These are phyloP conservation scores for Apodemus speciosus DNA, from an alignment of 2,113 vertebrate genomes.

Conservation along the genomic window DNA sequence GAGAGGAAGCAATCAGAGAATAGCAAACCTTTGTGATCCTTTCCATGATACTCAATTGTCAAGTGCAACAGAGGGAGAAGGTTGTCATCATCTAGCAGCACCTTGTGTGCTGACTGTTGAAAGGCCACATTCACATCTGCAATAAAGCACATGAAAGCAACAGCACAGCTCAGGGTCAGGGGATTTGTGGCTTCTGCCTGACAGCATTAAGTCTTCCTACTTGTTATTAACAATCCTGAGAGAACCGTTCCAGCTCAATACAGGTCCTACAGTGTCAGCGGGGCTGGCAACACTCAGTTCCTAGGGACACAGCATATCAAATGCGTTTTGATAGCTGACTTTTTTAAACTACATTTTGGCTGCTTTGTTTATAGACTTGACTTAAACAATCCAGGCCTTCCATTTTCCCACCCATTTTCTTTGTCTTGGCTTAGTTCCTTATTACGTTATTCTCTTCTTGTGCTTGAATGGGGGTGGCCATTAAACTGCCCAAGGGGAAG, in stretches of 20 bases:
- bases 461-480: background rate
- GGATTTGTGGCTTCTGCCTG: background rate
- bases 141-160: background rate
- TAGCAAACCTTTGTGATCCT: slow-evolving; percentile 93
- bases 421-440: background rate
- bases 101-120: slow-evolving; percentile 97
- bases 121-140: slow-evolving; percentile 98
- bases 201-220: background rate
- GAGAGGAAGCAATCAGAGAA: background rate
- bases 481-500: background rate
- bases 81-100: slow-evolving; percentile 96
- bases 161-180: background rate
- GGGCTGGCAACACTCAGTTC: background rate
- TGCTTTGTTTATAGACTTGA: background rate
- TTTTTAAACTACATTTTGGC: background rate
- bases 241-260: background rate
- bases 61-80: slow-evolving; percentile 96
- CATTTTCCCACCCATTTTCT: background rate
- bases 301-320: background rate
- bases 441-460: background rate
- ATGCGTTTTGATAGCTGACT: background rate
- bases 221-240: background rate
- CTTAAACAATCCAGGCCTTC: background rate
- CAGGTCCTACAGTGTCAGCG: background rate
- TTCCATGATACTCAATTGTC: slow-evolving; percentile 95